Base-by-base conservation (phyloP, 2,888 invertebrate genomes). In the Caenorhabditis wallacei region DNA sequence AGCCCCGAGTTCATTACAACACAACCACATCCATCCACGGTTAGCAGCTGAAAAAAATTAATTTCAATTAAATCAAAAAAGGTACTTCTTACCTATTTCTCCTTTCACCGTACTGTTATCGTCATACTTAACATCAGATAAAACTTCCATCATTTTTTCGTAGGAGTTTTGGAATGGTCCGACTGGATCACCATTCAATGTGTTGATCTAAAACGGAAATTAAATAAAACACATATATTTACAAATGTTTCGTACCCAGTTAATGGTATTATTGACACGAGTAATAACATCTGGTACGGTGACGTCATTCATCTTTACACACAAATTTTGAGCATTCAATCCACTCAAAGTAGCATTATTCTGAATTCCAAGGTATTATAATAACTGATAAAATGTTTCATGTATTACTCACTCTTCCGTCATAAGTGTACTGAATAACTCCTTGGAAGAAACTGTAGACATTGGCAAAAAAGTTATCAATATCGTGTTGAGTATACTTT, bases 21-120 rank as follows among this genome's bases (percentile, higher is more conserved):
- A 87, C 63, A 89, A 71, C 89, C 88, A 88, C 87, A 85, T 87
- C 88, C 88, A 88, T 20, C 87, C 87, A 43, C 86, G 74, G n/a
- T 57, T 66, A 16, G 84, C 82, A 20, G 85, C 87, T 85, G 57
- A 57, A 84, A 70, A 57, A 0, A 30, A 2, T 20, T 48, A 20
- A 35, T 35, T 35, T 4, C 4, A 35, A 35, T 7, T 10, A 7
- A 10, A 35, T 35, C 4, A 35, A 11, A 22, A 5, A 16, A 8
- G 0, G 35, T 35, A 35, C 10, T 35, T 10, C 40, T 13, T 43
- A 81, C 81, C 81, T 30, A 78, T 72, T 18, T 76, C 68, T 78
- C 81, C 81, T 22, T 75, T 54, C 16, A 66, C 66, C 18, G 64
- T 43, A 64, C 70, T 75, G 16, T 76, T 43, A 54, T 84, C 76